These are phyloP conservation scores for Sylvia borin DNA, from an alignment of 2,797 vertebrate genomes.

Conservation along the genomic window DNA sequence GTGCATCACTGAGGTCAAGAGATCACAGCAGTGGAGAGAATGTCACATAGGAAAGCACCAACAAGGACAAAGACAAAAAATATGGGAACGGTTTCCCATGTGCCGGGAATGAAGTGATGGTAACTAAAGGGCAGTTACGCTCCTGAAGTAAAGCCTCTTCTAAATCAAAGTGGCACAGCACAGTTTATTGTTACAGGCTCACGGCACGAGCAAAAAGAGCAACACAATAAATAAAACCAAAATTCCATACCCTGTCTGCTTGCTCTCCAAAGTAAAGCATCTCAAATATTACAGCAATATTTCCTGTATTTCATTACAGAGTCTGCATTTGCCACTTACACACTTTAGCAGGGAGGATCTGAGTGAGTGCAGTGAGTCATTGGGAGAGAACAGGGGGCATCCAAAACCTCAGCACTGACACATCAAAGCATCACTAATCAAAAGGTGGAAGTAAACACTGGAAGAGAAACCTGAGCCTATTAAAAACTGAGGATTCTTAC, in stretches of 20 bases:
- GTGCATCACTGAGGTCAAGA: constrained; percentile 38
- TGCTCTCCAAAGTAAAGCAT: constrained; percentile 7
- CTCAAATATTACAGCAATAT: neutral
- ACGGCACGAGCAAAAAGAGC: neutral
- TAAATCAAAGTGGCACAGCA: constrained; percentile 18
- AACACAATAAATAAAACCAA: constrained; percentile 20
- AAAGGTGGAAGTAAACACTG: neutral
- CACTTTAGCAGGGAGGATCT: neutral
- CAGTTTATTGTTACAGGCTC: neutral
- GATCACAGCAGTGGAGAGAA: neutral
- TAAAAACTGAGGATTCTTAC: neutral
- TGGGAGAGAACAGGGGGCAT: neutral
- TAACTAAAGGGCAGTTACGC: constrained; percentile 30
- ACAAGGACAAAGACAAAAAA: constrained; percentile 30
- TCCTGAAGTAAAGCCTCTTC: constrained; percentile 13
- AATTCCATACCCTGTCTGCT: neutral
- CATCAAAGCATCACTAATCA: neutral
- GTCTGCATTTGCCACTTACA: neutral
- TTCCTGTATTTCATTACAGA: neutral
- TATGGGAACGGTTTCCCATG: neutral
- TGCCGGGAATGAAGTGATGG: neutral
- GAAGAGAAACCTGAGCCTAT: neutral
- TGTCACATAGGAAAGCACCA: neutral
- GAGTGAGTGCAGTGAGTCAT: neutral
- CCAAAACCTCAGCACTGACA: neutral